Base-by-base conservation (phyloP, 92 coral and sea anemone genomes). In the Blastomussa wellsi region DNA sequence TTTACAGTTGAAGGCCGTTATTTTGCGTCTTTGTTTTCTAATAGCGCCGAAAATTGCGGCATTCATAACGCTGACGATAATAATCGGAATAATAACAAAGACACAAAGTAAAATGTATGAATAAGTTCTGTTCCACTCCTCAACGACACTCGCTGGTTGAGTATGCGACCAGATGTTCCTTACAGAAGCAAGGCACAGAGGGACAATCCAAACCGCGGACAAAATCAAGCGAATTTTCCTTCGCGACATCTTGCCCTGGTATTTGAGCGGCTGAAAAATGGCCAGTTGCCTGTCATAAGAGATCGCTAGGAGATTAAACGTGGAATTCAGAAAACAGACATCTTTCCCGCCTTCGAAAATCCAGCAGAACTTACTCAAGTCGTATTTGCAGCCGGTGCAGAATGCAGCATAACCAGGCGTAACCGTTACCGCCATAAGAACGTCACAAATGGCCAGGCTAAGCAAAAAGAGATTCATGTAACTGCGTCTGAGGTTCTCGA, bases 231-330 rank as follows among this genome's bases (percentile, higher is more conserved):
- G 83, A 32, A 91, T 16, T 51, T 78, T 87, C n/a, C 73, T 71
- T 5, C 51, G 59, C 74, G 89, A 86, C 83, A 93, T 93, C 55
- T 80, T 70, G 33, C 60, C 37, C 14, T 83, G 87, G 69, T 93
- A 93, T 39, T 64, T 74, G 22, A 94, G 92, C 7, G 98, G 98
- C 51, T 90, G 90, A 72, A 92, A 82, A 10, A 94, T 89, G 8
- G 98, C 98, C 29, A 82, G 64, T n/a, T 94, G 68, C 3, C 98
- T 82, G 60, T 93, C 97, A 47, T 87, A 91, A 2, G 89, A 80
- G 16, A 93, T 91, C 31, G 93, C 97, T 6, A 94, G 84, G 28
- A 94, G 76, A 39, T 90, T 92, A 35, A 94, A 87, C 12, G 87
- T 86, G 7, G 96, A 90, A 29, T 72, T 84, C 26, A 93, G 76